Percentiles rank a stretch among this genome's conserved stretches.
These are phyloP conservation scores for Eubasilissa splendida DNA, from an alignment of 2,888 invertebrate genomes.

Conservation along the genomic window DNA sequence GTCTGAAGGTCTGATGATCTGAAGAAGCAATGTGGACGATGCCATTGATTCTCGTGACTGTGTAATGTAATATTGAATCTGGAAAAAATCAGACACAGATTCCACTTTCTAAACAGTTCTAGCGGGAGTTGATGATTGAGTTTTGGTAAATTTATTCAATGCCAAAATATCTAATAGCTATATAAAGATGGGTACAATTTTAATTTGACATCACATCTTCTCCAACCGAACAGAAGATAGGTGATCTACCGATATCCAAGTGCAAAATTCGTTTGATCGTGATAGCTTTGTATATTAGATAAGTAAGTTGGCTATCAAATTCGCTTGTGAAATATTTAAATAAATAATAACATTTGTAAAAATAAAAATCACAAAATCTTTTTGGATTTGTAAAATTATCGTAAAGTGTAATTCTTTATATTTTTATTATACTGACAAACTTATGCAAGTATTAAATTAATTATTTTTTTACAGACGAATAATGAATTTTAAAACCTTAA, in stretches of 20 bases:
- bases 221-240: conserved; percentile 29
- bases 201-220: conserved; percentile 41
- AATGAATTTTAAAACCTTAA: conserved; percentile 1
- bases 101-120: conserved; percentile 31
- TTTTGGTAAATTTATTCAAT: conserved; percentile 35
- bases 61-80: conserved; percentile 20
- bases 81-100: conserved; percentile 22
- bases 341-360: too few relatives aligned
- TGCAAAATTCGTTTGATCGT: too few relatives aligned
- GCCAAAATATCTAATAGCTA: conserved; percentile 43
- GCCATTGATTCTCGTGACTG: conserved; percentile 43
- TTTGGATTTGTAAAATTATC: too few relatives aligned
- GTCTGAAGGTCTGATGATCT: too few relatives aligned
- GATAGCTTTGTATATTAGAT: too few relatives aligned
- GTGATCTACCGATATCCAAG: conserved; percentile 2
- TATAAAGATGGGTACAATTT: conserved; percentile 40
- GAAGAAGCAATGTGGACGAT: conserved; percentile 4
- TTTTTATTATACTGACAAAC: too few relatives aligned
- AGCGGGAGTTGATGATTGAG: conserved; percentile 3
- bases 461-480: conserved; percentile 4
- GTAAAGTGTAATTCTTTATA: too few relatives aligned
- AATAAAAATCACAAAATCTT: too few relatives aligned
- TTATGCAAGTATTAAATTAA: too few relatives aligned
- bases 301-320: too few relatives aligned
- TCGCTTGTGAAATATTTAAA: too few relatives aligned